Evolutionary conservation across 2,113 vertebrate genomes (phyloP).

Genomic region (Paradisaea rubra): DNA sequence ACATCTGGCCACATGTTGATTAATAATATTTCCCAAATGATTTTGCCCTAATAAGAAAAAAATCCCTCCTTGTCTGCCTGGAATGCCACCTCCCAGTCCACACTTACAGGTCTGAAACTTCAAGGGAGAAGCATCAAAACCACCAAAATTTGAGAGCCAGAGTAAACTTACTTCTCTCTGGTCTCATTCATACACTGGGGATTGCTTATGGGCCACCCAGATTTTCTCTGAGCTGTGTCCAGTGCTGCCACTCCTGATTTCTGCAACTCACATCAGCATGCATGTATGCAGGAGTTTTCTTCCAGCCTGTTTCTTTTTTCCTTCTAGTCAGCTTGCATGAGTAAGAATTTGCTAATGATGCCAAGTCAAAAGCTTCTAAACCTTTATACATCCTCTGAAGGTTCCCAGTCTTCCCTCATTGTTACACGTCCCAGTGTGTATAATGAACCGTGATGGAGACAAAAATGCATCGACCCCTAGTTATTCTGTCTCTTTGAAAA

Average conservation of each 20-base stretch:
- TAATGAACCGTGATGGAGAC: constrained; percentile 5
- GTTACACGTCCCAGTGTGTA: not conserved
- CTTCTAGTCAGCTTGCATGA: not conserved
- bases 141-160: not conserved
- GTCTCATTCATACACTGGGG: not conserved
- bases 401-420: not conserved
- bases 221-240: not conserved
- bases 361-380: not conserved
- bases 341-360: not conserved
- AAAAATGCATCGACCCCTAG: constrained; percentile 7
- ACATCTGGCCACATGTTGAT: not conserved
- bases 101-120: not conserved
- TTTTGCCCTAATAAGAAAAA: not conserved
- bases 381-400: not conserved
- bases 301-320: not conserved
- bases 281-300: not conserved
- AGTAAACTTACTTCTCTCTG: not conserved
- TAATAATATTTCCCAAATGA: not conserved
- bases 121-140: not conserved
- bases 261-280: not conserved
- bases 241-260: not conserved
- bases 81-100: not conserved
- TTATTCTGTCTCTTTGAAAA: constrained; percentile 12
- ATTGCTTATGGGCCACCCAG: not conserved
- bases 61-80: not conserved